Evolutionary conservation across 2,888 invertebrate species (phyloP).

Genomic region (Cheilosia soror): DNA sequence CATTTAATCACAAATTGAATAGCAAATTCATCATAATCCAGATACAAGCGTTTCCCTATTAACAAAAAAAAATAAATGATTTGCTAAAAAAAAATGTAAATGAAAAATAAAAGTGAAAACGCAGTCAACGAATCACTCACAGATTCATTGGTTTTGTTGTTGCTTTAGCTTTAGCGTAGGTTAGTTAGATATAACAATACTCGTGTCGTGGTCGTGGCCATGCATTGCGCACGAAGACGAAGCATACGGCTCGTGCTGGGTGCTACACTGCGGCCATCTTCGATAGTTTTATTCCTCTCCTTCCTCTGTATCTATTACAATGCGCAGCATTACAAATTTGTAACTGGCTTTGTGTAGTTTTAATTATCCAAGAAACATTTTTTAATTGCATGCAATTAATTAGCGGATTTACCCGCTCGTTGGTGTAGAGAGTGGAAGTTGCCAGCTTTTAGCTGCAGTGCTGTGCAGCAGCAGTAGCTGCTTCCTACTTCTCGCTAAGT

Average conservation of each 20-base stretch:
- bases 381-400: conserved; percentile 75
- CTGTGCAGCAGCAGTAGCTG: conserved; percentile 27
- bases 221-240: conserved; percentile 36
- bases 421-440: conserved; percentile 75
- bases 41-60: too few species aligned
- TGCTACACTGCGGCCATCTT: conserved; percentile 61
- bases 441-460: conserved; percentile 46
- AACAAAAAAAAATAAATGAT: too few species aligned
- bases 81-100: background rate
- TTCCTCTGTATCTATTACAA: conserved; percentile 62
- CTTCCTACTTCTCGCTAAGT: conserved; percentile 47
- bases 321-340: conserved; percentile 69
- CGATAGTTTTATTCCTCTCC: conserved; percentile 41
- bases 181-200: conserved; percentile 35
- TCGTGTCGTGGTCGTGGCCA: conserved; percentile 55
- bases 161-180: background rate
- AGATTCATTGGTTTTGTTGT: conserved; percentile 37
- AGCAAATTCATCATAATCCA: background rate
- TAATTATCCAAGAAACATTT: conserved; percentile 75
- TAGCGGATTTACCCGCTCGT: conserved; percentile 73
- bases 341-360: conserved; percentile 74
- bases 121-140: conserved; percentile 38
- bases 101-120: conserved; percentile 44
- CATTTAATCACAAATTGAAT: background rate
- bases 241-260: conserved; percentile 32